phyloP scores from a whole-genome alignment of 2,797 vertebrate genomes.

The Apodemus agrarius region DNA sequence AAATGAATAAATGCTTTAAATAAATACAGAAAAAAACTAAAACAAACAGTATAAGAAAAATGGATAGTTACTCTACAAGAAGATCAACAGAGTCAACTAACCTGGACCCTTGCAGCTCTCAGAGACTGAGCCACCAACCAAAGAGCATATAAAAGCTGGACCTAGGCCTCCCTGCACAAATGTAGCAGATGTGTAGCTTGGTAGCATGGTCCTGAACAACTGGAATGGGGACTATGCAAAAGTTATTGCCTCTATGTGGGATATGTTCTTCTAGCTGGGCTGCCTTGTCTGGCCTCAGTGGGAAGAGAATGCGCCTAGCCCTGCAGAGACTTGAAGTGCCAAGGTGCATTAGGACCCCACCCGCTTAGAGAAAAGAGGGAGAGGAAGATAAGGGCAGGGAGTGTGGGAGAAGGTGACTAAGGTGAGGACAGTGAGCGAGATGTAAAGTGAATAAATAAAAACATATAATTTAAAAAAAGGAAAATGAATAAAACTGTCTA shows the following conservation, averaged over 20 bases:
- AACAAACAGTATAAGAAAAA: background rate
- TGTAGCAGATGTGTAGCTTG: background rate
- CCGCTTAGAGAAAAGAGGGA: background rate
- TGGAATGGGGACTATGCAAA: background rate
- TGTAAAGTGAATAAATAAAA: background rate
- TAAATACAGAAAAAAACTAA: background rate
- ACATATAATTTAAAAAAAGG: too few species aligned
- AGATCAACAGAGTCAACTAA: background rate
- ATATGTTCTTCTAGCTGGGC: too few species aligned
- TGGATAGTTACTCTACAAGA: background rate
- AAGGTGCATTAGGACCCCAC: background rate
- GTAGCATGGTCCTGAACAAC: background rate
- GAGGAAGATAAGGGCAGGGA: too few species aligned
- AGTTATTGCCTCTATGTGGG: background rate
- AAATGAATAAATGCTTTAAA: background rate
- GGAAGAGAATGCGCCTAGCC: background rate
- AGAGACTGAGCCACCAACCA: too few species aligned
- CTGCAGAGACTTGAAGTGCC: background rate
- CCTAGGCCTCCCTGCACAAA: too few species aligned
- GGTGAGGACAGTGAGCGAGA: background rate
- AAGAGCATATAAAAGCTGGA: too few species aligned
- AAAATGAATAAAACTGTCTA: background rate
- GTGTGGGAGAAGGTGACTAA: background rate
- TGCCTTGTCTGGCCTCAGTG: too few species aligned
- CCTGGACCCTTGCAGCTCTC: background rate